Base-by-base conservation (phyloP, 2,113 vertebrate species). In the Nymphicus hollandicus region DNA sequence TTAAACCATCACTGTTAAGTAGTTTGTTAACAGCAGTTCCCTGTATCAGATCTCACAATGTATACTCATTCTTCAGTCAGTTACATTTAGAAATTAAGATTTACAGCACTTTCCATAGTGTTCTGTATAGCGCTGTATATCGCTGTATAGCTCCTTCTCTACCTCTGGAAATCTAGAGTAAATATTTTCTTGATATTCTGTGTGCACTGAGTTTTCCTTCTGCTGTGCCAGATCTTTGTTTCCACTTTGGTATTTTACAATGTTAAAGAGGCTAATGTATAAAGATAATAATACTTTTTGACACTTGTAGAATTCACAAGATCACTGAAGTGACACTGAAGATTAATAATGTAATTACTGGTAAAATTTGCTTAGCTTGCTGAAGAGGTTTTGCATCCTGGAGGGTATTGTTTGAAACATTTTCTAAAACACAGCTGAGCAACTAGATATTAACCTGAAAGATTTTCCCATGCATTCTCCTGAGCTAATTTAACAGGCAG, bases 391-490 rank as follows among this genome's bases (percentile, higher is more conserved):
- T 93, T 95, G 46, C 79, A 66, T 83, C 31, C 33, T 77, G 35
- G 13, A 88, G 68, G 63, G 82, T 83, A 77, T 41, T 70, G 28
- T 83, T 82, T 82, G 74, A 77, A 80, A 70, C 17, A 14, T 70
- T 93, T 93, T 93, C 39, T 53, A 43, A 89, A 94, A 70, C 31
- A 70, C 25, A 73, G 68, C 35, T 91, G 43, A 90, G 46, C 25
- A 86, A 37, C 60, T 89, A 43, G 60, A 31, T 89, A 66, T 85
- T 88, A 96, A 85, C 23, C 31, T 70, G 58, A 70, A 96, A 73
- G 50, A 63, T 93, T 96, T 97, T 96, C 91, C 88, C 93, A 82
- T 88, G 85, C 85, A 72, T 95, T 94, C 89, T 93, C 91, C 74
- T 93, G n/a, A 86, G 74, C 20, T 88, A 60, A 93, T 91, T 90